These are phyloP conservation scores for Pocillopora verrucosa DNA, from an alignment of 64 coral and sea anemone species.

Conservation along the genomic window DNA sequence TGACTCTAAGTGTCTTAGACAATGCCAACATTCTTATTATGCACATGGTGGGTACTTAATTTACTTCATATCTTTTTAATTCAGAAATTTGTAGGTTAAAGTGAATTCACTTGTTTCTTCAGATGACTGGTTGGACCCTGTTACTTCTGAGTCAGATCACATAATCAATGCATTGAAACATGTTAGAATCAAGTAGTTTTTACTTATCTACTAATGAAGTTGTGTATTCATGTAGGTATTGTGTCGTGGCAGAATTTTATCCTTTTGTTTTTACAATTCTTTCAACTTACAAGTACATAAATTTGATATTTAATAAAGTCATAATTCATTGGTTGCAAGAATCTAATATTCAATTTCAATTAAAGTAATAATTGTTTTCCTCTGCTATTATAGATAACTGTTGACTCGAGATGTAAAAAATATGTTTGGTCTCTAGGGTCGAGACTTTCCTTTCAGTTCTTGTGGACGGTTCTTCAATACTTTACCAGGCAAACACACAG, in stretches of 20 bases:
- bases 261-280: too few species aligned
- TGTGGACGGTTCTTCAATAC: constrained; percentile 84
- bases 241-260: too few species aligned
- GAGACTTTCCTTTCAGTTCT: constrained; percentile 92
- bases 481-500: constrained; percentile 71
- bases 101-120: too few species aligned
- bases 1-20: constrained; percentile 70
- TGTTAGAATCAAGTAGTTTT: too few species aligned
- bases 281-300: too few species aligned
- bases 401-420: not conserved
- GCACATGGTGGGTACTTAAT: constrained; percentile 77
- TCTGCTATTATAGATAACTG: not conserved
- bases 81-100: not conserved
- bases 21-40: constrained; percentile 93
- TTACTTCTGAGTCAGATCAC: too few species aligned
- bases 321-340: too few species aligned
- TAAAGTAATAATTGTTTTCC: not conserved
- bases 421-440: constrained; percentile 56
- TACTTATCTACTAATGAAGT: too few species aligned
- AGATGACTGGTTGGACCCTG: too few species aligned
- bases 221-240: too few species aligned
- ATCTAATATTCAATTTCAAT: not conserved
- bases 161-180: too few species aligned
- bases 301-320: too few species aligned
- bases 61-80: not conserved